Evolutionary conservation across 2,113 vertebrate species (phyloP).

Genomic region (Saguinus imperator): DNA sequence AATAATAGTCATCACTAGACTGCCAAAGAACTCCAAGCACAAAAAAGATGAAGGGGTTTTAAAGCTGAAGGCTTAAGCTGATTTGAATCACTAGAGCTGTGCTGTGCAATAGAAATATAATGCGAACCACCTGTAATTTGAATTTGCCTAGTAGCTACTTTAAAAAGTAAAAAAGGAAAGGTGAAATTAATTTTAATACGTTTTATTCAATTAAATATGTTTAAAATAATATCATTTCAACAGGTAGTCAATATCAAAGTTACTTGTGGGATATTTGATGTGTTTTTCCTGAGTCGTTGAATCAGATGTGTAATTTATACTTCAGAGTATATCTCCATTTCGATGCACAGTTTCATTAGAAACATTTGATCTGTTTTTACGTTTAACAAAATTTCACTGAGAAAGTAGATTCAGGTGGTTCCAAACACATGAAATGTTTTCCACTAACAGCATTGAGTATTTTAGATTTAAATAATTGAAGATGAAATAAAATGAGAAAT

Average conservation of each 20-base stretch:
- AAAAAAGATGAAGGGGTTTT: neutral
- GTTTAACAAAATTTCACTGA: neutral
- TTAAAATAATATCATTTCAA: neutral
- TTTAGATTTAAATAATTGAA: neutral
- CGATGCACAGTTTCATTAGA: neutral
- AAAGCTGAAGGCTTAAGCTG: neutral
- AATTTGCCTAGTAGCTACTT: neutral
- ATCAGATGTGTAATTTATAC: neutral
- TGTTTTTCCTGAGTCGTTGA: neutral
- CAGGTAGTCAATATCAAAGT: neutral
- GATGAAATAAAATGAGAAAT: neutral
- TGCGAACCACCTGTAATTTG: neutral
- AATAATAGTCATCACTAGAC: neutral
- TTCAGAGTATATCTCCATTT: neutral
- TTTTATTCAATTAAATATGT: neutral
- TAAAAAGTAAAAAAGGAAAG: slow-evolving; percentile 6
- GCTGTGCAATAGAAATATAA: neutral
- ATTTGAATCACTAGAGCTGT: neutral
- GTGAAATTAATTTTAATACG: neutral
- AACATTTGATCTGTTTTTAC: neutral
- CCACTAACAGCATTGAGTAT: neutral
- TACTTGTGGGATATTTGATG: neutral
- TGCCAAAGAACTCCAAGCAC: neutral
- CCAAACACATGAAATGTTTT: neutral
- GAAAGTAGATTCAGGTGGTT: neutral